Conservation (phyloP, 2,797 vertebrate species). For the Oceanodroma leucorhoa region DNA sequence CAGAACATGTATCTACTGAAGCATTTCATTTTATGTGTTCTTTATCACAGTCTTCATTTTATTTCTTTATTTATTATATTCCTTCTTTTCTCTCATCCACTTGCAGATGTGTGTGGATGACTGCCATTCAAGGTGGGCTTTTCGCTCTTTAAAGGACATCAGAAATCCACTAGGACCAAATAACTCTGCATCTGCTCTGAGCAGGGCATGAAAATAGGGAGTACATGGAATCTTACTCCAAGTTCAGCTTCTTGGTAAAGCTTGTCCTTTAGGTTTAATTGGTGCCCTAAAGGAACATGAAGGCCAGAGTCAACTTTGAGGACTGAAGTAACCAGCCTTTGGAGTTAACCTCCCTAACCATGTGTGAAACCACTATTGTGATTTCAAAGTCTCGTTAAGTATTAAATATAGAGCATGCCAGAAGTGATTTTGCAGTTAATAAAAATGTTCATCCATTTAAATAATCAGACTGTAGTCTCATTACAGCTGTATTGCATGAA, state of each 20-base stretch:
- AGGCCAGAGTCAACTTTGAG: neutral
- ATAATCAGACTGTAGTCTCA: constrained; percentile 52
- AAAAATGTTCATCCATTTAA: constrained; percentile 56
- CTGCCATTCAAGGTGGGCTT: neutral
- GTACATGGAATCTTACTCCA: neutral
- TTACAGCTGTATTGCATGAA: constrained; percentile 66
- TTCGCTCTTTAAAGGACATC: neutral
- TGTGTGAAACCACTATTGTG: neutral
- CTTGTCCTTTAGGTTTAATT: neutral
- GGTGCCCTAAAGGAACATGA: neutral
- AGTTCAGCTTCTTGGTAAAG: neutral
- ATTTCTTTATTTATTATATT: neutral
- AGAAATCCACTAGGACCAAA: neutral
- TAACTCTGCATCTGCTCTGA: neutral
- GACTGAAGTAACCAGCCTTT: constrained; percentile 4
- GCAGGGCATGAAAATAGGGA: neutral
- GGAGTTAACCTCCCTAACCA: neutral
- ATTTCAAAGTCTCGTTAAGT: constrained; percentile 41
- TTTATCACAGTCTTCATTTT: neutral
- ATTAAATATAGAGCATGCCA: constrained; percentile 49
- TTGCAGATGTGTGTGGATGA: neutral
- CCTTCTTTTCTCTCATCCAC: neutral
- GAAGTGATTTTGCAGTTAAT: constrained; percentile 61
- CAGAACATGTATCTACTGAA: neutral
- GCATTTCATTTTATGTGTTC: neutral